These are phyloP conservation scores for Cydia pomonella DNA, from an alignment of 1,140 invertebrate genomes.

Conservation along the genomic window DNA sequence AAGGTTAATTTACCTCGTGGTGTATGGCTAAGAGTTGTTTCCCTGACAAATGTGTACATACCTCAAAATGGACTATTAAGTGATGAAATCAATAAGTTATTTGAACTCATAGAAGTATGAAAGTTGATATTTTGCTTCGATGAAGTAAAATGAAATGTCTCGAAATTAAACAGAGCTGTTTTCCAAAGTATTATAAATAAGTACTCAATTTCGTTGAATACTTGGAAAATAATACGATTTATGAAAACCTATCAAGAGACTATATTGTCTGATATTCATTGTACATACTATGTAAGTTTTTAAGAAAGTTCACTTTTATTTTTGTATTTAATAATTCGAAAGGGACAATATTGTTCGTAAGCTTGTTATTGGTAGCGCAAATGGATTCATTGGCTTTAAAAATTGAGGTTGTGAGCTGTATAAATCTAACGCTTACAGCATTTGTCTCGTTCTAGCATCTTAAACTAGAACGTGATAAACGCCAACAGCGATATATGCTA, in stretches of 20 bases:
- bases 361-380: slow-evolving; percentile 15
- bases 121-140: background rate
- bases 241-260: background rate
- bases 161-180: background rate
- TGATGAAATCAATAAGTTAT: background rate
- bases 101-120: background rate
- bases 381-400: slow-evolving; percentile 21
- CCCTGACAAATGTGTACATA: background rate
- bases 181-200: background rate
- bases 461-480: background rate
- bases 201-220: background rate
- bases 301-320: slow-evolving; percentile 25
- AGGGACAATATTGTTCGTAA: slow-evolving; percentile 14
- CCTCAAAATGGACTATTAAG: background rate
- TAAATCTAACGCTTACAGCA: background rate
- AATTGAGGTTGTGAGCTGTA: slow-evolving; percentile 14
- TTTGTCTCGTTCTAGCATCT: background rate
- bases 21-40: too few relatives aligned
- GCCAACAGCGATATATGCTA: background rate
- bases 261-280: slow-evolving; percentile 19
- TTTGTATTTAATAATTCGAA: slow-evolving; percentile 15
- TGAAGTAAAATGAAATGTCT: background rate
- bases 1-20: too few relatives aligned
- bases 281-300: slow-evolving; percentile 19
- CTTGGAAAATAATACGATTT: background rate